These are phyloP conservation scores for Lophochroa leadbeateri DNA, from an alignment of 2,113 vertebrate species.

Conservation along the genomic window DNA sequence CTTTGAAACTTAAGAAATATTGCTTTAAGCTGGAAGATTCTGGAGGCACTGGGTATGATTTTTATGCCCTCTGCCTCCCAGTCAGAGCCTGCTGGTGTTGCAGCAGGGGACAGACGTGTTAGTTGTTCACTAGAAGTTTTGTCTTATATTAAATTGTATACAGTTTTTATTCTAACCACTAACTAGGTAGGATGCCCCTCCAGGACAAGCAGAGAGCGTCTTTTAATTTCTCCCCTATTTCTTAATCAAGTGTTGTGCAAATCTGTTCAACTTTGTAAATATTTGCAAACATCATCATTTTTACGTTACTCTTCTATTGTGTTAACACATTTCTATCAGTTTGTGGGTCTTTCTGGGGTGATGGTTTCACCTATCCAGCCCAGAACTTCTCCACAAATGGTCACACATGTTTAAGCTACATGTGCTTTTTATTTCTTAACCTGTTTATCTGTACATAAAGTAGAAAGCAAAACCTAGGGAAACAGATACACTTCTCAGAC, in stretches of 20 bases:
- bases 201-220: constrained; percentile 81
- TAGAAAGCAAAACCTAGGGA: constrained; percentile 81
- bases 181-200: constrained; percentile 85
- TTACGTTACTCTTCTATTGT: constrained; percentile 75
- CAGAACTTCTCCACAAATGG: constrained; percentile 60
- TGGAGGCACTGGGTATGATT: constrained; percentile 76
- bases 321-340: constrained; percentile 76
- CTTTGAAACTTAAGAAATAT: constrained; percentile 72
- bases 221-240: constrained; percentile 71
- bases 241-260: constrained; percentile 82
- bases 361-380: constrained; percentile 40
- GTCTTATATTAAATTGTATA: constrained; percentile 87
- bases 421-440: constrained; percentile 79
- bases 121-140: constrained; percentile 81
- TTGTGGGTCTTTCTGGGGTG: constrained; percentile 71
- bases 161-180: constrained; percentile 89
- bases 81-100: constrained; percentile 77
- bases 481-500: constrained; percentile 75
- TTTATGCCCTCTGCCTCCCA: constrained; percentile 74
- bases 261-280: constrained; percentile 85
- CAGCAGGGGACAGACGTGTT: constrained; percentile 77
- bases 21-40: constrained; percentile 83
- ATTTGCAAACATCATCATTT: constrained; percentile 76
- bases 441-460: constrained; percentile 82
- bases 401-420: constrained; percentile 74